A percentile compares a stretch with the other conserved stretches of the same genome.
Conservation (phyloP, 2,113 vertebrate genomes). For the Uria lomvia region DNA sequence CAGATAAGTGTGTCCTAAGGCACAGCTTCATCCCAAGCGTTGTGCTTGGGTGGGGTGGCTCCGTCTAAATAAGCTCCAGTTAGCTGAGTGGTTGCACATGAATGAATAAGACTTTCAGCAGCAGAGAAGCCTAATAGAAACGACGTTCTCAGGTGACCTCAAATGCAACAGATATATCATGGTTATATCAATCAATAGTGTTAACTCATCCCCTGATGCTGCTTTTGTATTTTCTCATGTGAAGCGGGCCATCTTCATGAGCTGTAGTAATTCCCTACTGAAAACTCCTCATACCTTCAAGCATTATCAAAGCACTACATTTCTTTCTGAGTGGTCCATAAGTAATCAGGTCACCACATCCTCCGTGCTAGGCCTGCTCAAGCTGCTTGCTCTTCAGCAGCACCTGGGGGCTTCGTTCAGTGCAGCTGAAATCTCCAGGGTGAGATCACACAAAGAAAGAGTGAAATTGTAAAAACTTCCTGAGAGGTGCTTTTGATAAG, state of each 20-base stretch:
- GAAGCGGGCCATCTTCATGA: not conserved
- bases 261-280: not conserved
- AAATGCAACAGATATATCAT: not conserved
- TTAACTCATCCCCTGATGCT: not conserved
- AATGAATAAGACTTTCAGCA: not conserved
- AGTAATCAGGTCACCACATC: not conserved
- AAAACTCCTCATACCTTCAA: not conserved
- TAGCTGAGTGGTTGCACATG: not conserved
- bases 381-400: not conserved
- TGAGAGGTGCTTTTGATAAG: not conserved
- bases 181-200: not conserved
- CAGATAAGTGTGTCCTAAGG: not conserved
- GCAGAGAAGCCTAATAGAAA: not conserved
- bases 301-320: not conserved
- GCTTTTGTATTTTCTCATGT: not conserved
- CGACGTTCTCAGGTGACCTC: not conserved
- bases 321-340: not conserved
- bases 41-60: not conserved
- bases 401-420: accelerated
- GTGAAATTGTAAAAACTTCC: not conserved
- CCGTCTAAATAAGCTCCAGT: not conserved
- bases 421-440: not conserved
- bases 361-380: not conserved
- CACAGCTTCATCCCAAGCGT: not conserved
- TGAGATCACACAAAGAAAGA: not conserved